These are phyloP conservation scores for Encarsia formosa DNA, from an alignment of 2,888 invertebrate genomes.

Conservation along the genomic window DNA sequence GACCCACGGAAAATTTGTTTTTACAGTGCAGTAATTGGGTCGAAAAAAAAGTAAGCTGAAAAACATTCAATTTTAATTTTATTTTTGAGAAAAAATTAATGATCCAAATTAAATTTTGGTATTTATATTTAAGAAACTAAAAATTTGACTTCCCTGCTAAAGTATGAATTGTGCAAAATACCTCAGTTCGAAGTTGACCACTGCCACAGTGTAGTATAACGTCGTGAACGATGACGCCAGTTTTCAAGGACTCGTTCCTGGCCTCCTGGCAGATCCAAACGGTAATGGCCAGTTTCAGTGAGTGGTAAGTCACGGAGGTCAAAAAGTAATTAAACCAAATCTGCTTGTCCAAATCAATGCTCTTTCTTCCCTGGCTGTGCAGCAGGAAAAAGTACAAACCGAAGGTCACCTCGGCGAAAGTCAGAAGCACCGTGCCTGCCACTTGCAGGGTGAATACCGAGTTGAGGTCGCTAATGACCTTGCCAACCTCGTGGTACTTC, in stretches of 20 bases:
- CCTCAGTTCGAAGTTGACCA: slow-evolving; percentile 36
- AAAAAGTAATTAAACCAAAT: slow-evolving; percentile 38
- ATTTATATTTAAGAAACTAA: background rate
- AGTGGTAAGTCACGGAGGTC: slow-evolving; percentile 36
- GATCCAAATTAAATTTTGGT: too few relatives aligned
- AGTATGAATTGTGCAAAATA: slow-evolving; percentile 12
- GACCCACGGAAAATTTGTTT: slow-evolving; percentile 36
- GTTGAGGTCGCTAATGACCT: slow-evolving; percentile 33
- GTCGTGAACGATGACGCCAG: slow-evolving; percentile 37
- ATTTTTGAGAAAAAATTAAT: background rate
- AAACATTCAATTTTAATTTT: background rate
- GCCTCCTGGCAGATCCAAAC: slow-evolving; percentile 38
- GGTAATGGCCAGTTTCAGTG: slow-evolving; percentile 32
- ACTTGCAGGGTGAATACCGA: slow-evolving; percentile 34
- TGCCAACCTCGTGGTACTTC: slow-evolving; percentile 36
- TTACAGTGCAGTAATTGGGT: slow-evolving; percentile 38
- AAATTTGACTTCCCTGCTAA: background rate
- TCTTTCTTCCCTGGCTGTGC: slow-evolving; percentile 20
- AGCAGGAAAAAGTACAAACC: slow-evolving; percentile 40
- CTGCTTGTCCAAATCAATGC: slow-evolving; percentile 33
- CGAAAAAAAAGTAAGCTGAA: slow-evolving; percentile 38
- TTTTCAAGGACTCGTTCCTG: slow-evolving; percentile 33
- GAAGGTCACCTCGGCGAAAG: slow-evolving; percentile 40
- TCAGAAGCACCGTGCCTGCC: slow-evolving; percentile 34
- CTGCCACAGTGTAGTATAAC: slow-evolving; percentile 32